Base-by-base conservation (phyloP, 2,888 invertebrate species). In the Trissoscelio sp. region DNA sequence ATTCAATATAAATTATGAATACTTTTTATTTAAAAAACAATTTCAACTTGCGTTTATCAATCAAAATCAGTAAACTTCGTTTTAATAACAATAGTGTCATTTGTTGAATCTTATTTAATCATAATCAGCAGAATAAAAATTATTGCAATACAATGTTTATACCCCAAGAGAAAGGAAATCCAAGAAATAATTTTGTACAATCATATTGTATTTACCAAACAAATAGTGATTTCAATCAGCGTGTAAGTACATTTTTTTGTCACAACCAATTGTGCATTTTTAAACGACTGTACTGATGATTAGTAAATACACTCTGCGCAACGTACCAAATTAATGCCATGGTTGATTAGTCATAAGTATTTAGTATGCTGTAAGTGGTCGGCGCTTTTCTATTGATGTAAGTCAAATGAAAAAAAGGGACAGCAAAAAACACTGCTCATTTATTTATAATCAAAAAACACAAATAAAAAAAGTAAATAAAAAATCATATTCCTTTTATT, bases 321-420 rank as follows among this genome's bases (percentile, higher is more conserved):
- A 39, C 39, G 66, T 67, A 51, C 5, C 31, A 67, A 58, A 75
- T 67, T 75, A 60, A 75, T 67, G 18, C 42, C 34, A 75, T 58
- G 58, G 67, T 11, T 77, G 75, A 77, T 77, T 77, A 77, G 75
- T 77, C 75, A 77, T 67, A 44, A 69, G 51, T 60, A 67, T 67
- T 77, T 77, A 77, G 60, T 67, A 77, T 77, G 67, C 75, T 53
- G 34, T n/a, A 39, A 67, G 53, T 24, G 37, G 34, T 44, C 42
- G 44, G 53, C 31, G 34, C 58, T 39, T 51, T 44, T 77, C 64
- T 39, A 77, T 77, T 77, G 66, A 64, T 58, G 64, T 42, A 39
- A 57, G 51, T 31, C 12, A 16, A 51, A 37, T 22, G 48, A 18
- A 18, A 39, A 39, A 44, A 24, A 70, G 18, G 0, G 14, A 22